Evolutionary conservation across 2,113 vertebrate species (phyloP), one percentile per base, ranked within the genome.

Genomic region (Ia io): DNA sequence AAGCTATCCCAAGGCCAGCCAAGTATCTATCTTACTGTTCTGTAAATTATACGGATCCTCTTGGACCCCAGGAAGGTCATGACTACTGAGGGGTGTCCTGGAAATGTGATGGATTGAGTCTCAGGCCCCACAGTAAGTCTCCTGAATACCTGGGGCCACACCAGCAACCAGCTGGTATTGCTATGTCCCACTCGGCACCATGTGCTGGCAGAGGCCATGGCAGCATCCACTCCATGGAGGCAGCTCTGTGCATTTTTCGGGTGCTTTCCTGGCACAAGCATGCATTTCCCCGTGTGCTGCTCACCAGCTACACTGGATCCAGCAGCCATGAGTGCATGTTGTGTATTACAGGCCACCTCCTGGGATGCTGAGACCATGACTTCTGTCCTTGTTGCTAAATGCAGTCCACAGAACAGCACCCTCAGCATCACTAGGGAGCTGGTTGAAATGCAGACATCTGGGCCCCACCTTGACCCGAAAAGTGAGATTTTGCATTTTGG

Each of bases 361-460:
- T 2, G 1, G 9, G 0, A 1, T 0, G 25, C 0, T 1, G 73
- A 44, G 74, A 30, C 22, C 0, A 3, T 10, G 71, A 25, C 30
- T 47, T 51, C 10, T 0, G 9, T 25, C 51, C 71, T 77, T 44
- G 74, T 44, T 76, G 32, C 67, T 80, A 1, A 49, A 65, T 18
- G 25, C 4, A 49, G 40, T 6, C 37, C 2, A 0, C 42, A 53
- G 20, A 22, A 25, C 47, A 47, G 82, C 16, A 0, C 59, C 25
- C 59, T 17, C 40, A 4, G 28, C 1, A 1, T 2, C 53, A 8
- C 42, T 32, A 25, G 73, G 40, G 4, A n/a, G 44, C 47, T 88
- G 3, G 30, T 14, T 20, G 35, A 18, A 22, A 12, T 3, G n/a
- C 77, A 47, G 13, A 42, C 10, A 4, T 20, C 4, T 59, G 51